Base-by-base conservation (phyloP, 2,113 vertebrate genomes). In the Grantiella picta region DNA sequence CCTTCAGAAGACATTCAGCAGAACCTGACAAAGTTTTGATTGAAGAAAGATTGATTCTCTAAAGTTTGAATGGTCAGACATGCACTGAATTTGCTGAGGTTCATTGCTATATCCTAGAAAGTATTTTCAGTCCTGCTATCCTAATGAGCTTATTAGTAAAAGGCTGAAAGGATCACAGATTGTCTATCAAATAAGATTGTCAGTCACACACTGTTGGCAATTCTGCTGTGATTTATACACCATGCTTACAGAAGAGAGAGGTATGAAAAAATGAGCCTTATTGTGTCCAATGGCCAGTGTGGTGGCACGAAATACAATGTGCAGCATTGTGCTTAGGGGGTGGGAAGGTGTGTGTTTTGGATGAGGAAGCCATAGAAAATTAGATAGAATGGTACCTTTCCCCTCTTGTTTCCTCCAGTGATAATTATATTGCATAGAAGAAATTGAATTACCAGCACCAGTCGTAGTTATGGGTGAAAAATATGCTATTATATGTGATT, bases 141-240 rank as follows among this genome's bases (percentile, higher is more conserved):
- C 94, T 98, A 98, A 98, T 98, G 97, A 98, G 98, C 98, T 98
- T 98, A 98, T 98, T 98, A 98, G 98, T 96, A 97, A 97, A 98
- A 98, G 97, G 95, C 97, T 98, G 97, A 98, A 98, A 97, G 95
- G 97, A 97, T 98, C 96, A 98, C 96, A 98, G 96, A 95, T 95
- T 98, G 97, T 98, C 97, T 97, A 94, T 98, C 97, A 98, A 94
- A 92, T 75, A 97, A 96, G 97, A 97, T 84, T 98, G 97, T 97
- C 97, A 98, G 97, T 98, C 98, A 97, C 96, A 98, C 15, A 52
- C 95, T 97, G 97, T 97, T 98, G 97, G 95, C 72, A 96, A 72
- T 94, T 97, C 92, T 92, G 73, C 96, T 95, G 94, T 97, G 96
- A 98, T 97, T 97, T 97, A 97, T 97, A 96, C 35, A 73, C 76